These are phyloP conservation scores for Tetramorium alpestre DNA, from an alignment of 1,140 invertebrate species.

Conservation along the genomic window DNA sequence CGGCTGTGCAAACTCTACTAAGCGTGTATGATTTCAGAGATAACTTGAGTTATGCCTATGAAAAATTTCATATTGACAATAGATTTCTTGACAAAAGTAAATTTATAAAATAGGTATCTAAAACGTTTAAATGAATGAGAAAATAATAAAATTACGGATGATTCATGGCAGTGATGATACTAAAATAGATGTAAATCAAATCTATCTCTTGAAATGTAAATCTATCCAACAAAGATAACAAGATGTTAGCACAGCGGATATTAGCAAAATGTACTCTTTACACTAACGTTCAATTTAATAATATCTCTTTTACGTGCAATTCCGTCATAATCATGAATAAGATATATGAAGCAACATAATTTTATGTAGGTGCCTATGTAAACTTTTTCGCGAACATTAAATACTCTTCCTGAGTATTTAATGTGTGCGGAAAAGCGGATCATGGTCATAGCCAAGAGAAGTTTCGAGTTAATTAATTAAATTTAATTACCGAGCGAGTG, in stretches of 20 bases:
- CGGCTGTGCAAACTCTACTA: not conserved
- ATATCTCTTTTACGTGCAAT: not conserved
- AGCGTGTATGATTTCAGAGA: not conserved
- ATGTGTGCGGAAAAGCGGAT: constrained; percentile 42
- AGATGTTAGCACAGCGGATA: not conserved
- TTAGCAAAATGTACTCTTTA: not conserved
- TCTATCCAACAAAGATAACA: not conserved
- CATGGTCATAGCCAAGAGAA: constrained; percentile 35
- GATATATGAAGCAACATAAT: not conserved
- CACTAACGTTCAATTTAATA: not conserved
- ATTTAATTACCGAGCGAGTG: constrained; percentile 48
- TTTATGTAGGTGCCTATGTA: constrained; percentile 23
- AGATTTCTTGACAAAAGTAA: not conserved
- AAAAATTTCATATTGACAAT: no score
- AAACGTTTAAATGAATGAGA: not conserved
- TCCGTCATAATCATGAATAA: constrained; percentile 13
- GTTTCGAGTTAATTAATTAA: constrained; percentile 54
- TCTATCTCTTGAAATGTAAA: not conserved
- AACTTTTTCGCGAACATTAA: constrained; percentile 40
- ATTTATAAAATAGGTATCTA: not conserved
- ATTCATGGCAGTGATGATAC: not conserved
- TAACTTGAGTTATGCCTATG: not conserved
- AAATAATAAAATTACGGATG: not conserved
- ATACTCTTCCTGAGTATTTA: constrained; percentile 37
- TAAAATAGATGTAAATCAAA: not conserved